These are phyloP conservation scores for Terebella lapidaria DNA, from an alignment of 2,888 invertebrate species.

Conservation along the genomic window DNA sequence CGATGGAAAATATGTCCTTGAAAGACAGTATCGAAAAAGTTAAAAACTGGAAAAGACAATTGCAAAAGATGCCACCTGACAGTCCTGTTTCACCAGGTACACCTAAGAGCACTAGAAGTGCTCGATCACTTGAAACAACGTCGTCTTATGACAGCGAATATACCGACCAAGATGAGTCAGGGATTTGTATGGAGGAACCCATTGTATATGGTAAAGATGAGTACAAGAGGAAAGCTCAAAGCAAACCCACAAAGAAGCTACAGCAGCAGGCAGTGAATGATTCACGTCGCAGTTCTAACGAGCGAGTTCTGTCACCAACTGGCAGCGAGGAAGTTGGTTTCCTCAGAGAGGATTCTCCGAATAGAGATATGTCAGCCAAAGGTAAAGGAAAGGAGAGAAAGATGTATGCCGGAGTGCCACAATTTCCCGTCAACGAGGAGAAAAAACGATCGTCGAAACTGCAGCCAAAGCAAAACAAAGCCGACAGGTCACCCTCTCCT, in stretches of 20 bases:
- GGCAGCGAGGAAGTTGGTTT: conserved; percentile 9
- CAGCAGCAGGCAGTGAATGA: neutral
- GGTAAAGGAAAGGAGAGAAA: conserved; percentile 7
- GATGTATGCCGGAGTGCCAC: conserved; percentile 18
- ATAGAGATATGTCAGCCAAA: conserved; percentile 22
- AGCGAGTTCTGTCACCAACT: neutral
- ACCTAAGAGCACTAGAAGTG: too few species aligned
- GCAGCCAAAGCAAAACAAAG: neutral
- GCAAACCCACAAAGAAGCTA: neutral
- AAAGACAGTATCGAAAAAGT: conserved; percentile 51
- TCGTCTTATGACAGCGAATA: neutral
- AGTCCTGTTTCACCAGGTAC: conserved; percentile 1
- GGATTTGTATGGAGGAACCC: neutral
- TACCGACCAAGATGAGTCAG: neutral
- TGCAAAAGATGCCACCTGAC: conserved; percentile 30
- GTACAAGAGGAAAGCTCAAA: neutral
- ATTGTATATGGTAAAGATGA: conserved; percentile 8
- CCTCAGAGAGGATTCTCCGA: conserved; percentile 34
- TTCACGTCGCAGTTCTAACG: neutral
- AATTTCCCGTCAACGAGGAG: conserved; percentile 9
- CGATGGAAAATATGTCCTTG: conserved; percentile 41
- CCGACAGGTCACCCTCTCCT: conserved; percentile 20
- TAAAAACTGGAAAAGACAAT: conserved; percentile 45
- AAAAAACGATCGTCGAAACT: neutral
- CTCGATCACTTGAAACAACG: neutral